Conservation (phyloP, 2,113 vertebrate genomes). For the Cyprinodon brontotheroides region DNA sequence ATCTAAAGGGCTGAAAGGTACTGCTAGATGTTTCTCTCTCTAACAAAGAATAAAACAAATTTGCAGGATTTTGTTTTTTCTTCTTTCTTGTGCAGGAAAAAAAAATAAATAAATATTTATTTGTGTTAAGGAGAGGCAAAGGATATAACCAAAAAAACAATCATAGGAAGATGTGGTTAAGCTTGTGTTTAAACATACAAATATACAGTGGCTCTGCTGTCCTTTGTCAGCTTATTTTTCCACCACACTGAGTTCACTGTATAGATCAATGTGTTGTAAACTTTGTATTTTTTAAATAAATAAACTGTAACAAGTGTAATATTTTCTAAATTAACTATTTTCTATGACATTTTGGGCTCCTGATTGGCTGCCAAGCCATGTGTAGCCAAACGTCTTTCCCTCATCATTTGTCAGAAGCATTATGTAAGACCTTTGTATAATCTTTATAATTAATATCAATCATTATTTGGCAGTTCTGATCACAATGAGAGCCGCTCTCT, state of each 20-base stretch:
- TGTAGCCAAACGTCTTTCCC: neutral
- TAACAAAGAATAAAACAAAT: neutral
- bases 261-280: neutral
- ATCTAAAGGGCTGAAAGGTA: too few species aligned
- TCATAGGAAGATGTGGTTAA: too few species aligned
- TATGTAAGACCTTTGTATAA: neutral
- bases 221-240: neutral
- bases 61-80: too few species aligned
- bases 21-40: neutral
- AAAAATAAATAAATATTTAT: too few species aligned
- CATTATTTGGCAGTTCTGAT: neutral
- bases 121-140: too few species aligned
- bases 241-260: neutral
- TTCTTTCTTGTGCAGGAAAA: too few species aligned
- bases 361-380: neutral
- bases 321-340: neutral
- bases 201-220: neutral
- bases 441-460: slow-evolving; percentile 2
- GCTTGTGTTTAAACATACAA: too few species aligned
- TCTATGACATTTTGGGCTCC: neutral
- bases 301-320: neutral
- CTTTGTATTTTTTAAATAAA: neutral
- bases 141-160: too few species aligned
- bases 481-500: neutral
- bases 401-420: neutral